Conservation (phyloP, 2,888 invertebrate species). For the Lasioglossum pauxillum region DNA sequence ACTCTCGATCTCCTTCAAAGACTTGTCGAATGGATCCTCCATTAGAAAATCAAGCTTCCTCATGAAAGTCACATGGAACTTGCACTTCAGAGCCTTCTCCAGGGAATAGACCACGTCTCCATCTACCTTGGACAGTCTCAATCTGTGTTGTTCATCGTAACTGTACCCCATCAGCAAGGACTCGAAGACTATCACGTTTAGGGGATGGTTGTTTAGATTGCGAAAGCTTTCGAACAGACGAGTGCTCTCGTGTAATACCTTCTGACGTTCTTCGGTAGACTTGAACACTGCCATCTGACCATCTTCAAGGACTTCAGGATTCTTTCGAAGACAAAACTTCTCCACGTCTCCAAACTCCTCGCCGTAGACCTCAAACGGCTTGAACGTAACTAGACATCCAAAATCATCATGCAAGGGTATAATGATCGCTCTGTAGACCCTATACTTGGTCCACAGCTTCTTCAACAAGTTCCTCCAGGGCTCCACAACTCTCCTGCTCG, state of each 20-base stretch:
- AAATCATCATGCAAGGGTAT: constrained; percentile 62
- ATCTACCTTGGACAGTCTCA: constrained; percentile 62
- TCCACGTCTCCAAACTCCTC: constrained; percentile 52
- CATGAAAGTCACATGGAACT: constrained; percentile 58
- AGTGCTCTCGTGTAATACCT: background rate
- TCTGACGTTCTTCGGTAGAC: background rate
- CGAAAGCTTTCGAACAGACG: constrained; percentile 57
- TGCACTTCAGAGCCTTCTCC: constrained; percentile 59
- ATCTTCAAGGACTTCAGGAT: background rate
- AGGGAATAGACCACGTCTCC: constrained; percentile 57
- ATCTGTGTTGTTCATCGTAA: constrained; percentile 6
- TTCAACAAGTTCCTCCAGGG: constrained; percentile 49
- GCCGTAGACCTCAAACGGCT: constrained; percentile 56
- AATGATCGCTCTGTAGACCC: constrained; percentile 52
- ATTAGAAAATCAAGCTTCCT: background rate
- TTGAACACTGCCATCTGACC: background rate
- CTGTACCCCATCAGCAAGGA: constrained; percentile 75
- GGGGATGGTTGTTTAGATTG: constrained; percentile 55
- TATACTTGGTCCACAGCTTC: constrained; percentile 64
- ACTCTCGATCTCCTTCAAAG: constrained; percentile 55
- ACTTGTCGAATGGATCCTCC: constrained; percentile 66
- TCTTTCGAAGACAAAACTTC: constrained; percentile 35
- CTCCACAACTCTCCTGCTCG: background rate
- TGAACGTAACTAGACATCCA: constrained; percentile 62
- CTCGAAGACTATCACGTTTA: constrained; percentile 51